phyloP scores from a whole-genome alignment of 2,113 vertebrate species.

The Peucedramus taeniatus region DNA sequence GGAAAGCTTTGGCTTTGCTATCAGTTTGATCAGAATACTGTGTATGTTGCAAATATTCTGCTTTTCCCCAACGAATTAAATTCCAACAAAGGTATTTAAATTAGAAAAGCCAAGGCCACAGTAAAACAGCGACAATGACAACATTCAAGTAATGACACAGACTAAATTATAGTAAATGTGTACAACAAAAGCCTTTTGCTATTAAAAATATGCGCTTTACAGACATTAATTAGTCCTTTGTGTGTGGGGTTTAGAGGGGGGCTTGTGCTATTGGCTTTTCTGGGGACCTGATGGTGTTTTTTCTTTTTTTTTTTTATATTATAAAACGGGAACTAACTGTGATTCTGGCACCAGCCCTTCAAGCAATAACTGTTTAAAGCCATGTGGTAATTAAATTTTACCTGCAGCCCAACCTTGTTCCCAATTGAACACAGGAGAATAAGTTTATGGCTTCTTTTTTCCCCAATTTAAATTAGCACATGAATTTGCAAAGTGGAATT shows the following conservation, averaged over 20 bases:
- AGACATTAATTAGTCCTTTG: background rate
- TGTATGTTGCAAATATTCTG: background rate
- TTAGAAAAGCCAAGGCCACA: background rate
- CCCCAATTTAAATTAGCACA: background rate
- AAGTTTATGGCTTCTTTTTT: background rate
- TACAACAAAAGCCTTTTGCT: slow-evolving; percentile 13
- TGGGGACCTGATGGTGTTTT: background rate
- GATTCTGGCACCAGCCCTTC: background rate
- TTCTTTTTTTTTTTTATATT: too few relatives aligned
- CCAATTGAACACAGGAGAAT: background rate
- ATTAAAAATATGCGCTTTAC: background rate
- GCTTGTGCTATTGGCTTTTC: background rate
- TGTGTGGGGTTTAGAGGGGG: background rate
- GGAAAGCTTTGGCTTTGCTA: background rate
- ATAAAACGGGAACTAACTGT: background rate
- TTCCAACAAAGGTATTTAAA: slow-evolving; percentile 30
- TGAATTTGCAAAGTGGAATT: background rate
- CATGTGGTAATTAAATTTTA: background rate
- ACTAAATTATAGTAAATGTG: background rate
- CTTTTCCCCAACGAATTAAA: background rate
- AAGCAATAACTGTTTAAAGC: background rate
- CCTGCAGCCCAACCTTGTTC: background rate
- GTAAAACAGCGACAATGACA: background rate
- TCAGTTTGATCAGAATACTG: background rate
- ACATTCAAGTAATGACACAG: background rate